Base-by-base conservation (phyloP, 1,140 invertebrate genomes). In the Leptinotarsa texana region DNA sequence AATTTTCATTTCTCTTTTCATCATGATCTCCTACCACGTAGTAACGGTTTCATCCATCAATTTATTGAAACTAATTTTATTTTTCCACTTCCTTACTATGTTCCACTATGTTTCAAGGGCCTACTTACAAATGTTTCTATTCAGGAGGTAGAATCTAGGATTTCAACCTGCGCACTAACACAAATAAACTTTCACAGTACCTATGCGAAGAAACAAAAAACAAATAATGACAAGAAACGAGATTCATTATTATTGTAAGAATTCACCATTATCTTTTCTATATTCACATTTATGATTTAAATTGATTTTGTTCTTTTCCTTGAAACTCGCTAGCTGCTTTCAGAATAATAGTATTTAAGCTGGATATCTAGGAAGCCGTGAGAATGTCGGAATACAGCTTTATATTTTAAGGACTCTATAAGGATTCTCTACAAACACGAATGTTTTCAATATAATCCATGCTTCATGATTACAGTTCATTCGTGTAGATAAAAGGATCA, bases 291-390 rank as follows among this genome's bases (percentile, higher is more conserved):
- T 47, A n/a, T 49, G 18, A 17, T 69, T 8, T 13, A 69, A 69
- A 69, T 21, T 69, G 33, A 65, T 24, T 65, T 65, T 69, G 42
- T 42, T 18, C 11, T 13, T 47, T 47, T 17, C 13, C 18, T 17
- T 48, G 21, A 18, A 17, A 15, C 42, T 70, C 21, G 15, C 13
- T 61, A 13, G 49, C 47, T 70, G 24, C 47, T 70, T 57, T 48
- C 21, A 27, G 49, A 13, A 18, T 49, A 70, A 57, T 42, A 42
- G 69, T 48, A 22, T 22, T 48, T 61, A 33, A 70, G 69, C 69
- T 70, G 69, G 48, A 70, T 48, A 57, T 70, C 69, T 70, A 69
- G 47, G 69, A 70, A 70, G 69, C 69, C 69, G 48, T 49, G 47
- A 22, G 57, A 57, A 70, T 70, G 42, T 48, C 21, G 4, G 67